Percentiles rank a stretch among this genome's conserved stretches.
These are phyloP conservation scores for Drosophila kepulauana DNA, from an alignment of 1,140 invertebrate species.

Conservation along the genomic window DNA sequence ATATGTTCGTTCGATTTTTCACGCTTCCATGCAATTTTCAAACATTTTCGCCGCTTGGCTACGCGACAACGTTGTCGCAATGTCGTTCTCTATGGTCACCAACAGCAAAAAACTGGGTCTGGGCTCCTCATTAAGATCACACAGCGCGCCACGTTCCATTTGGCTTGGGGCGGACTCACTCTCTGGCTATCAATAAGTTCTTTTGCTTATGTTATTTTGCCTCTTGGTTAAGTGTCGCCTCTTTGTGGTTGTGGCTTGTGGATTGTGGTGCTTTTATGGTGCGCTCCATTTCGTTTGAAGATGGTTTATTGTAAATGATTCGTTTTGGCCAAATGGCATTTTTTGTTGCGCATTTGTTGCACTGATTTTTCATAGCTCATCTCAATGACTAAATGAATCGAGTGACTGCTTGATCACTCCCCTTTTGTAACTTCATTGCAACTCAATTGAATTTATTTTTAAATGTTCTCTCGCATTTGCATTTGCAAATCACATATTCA, in stretches of 20 bases:
- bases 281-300: conserved; percentile 81
- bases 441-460: not conserved
- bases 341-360: conserved; percentile 77
- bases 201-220: not conserved
- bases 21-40: conserved; percentile 79
- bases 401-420: not conserved
- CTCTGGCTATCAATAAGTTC: conserved; percentile 33
- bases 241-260: conserved; percentile 48
- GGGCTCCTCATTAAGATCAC: conserved; percentile 73
- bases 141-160: conserved; percentile 74
- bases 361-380: conserved; percentile 73
- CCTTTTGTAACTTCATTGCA: conserved; percentile 3
- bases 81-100: conserved; percentile 9
- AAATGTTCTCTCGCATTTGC: not conserved
- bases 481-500: not conserved
- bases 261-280: conserved; percentile 48
- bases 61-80: conserved; percentile 6
- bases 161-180: conserved; percentile 29
- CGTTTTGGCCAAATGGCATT: conserved; percentile 80
- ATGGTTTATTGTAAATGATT: conserved; percentile 84
- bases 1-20: conserved; percentile 73
- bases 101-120: conserved; percentile 12
- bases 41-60: conserved; percentile 59
- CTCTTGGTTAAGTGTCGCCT: conserved; percentile 33
- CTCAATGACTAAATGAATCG: conserved; percentile 4